Evolutionary conservation across 2,888 invertebrate species (phyloP), one percentile per base, ranked within the genome.

Genomic region (Hyalella azteca): DNA sequence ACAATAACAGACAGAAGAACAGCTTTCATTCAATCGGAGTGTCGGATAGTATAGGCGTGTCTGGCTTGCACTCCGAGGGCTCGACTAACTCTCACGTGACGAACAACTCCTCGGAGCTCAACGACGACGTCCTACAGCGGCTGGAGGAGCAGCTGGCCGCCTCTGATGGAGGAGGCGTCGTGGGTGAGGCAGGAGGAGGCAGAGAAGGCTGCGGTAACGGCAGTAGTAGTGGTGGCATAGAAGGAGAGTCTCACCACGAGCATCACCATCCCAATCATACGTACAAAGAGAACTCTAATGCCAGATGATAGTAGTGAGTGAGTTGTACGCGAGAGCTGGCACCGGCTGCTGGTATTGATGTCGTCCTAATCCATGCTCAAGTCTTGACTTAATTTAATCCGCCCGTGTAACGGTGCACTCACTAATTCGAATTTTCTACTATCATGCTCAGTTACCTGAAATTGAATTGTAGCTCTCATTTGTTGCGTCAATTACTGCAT

Each of bases 241-340:
- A 54, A 13, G 54, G 7, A 36, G 36, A 66, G 32, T 66, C 66
- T 66, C 75, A 75, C 75, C 75, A 73, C 36, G 73, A 40, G 40
- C 49, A 79, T 50, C 82, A 79, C 48, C 82, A 78, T 48, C 76
- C 80, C 39, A 48, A 80, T 39, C 79, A 79, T 77, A 80, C 82
- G 54, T 82, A 79, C 79, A 81, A 82, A 80, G 81, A 82, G 75
- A 80, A 80, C 78, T 82, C 82, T n/a, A 80, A 81, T 80, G 80
- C 80, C 82, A 82, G 82, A 82, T 82, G 82, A 82, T 82, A 82
- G 79, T 79, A 77, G 80, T 78, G 78, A 36, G 39, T 36, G 26
- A 26, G 26, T 54, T 54, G 54, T 26, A 26, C n/a, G n/a, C n/a
- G n/a, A n/a, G n/a, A n/a, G n/a, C n/a, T n/a, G n/a, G n/a, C n/a